phyloP scores from a whole-genome alignment of 2,888 invertebrate genomes.

The Drosophila neoperkinsi region DNA sequence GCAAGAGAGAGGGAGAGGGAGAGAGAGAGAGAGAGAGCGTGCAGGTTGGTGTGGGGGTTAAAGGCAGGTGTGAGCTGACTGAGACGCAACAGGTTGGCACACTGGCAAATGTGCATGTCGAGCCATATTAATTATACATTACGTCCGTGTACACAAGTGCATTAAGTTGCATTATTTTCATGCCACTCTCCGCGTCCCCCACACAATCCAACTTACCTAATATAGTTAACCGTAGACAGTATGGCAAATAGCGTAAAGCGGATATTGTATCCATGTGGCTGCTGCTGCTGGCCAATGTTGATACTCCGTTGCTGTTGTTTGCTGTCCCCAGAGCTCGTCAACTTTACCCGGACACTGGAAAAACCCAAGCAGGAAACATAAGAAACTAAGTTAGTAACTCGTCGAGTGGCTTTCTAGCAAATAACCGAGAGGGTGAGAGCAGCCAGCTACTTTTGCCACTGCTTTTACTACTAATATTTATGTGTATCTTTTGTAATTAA shows the following conservation, averaged over 20 bases:
- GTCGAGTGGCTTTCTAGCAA: conserved; percentile 64
- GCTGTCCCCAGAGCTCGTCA: conserved; percentile 53
- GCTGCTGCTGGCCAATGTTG: conserved; percentile 32
- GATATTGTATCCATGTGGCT: conserved; percentile 12
- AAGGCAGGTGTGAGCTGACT: conserved; percentile 21
- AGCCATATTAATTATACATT: conserved; percentile 77
- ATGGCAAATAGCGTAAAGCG: conserved; percentile 1
- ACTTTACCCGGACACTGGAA: conserved; percentile 48
- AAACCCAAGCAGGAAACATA: conserved; percentile 54
- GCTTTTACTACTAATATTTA: conserved; percentile 61
- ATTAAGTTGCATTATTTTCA: conserved; percentile 78
- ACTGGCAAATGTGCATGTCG: conserved; percentile 72
- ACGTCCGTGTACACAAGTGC: conserved; percentile 70
- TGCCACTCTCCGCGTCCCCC: conserved; percentile 3
- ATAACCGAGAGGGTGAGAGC: conserved; percentile 47
- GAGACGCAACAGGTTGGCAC: conserved; percentile 67
- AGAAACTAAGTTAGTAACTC: conserved; percentile 75
- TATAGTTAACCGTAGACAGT: conserved; percentile 6
- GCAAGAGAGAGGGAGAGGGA: neutral
- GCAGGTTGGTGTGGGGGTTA: conserved; percentile 2
- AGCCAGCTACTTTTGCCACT: conserved; percentile 47
- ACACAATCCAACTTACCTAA: conserved; percentile 46
- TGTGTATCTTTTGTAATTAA: conserved; percentile 79
- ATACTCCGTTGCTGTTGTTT: conserved; percentile 35
- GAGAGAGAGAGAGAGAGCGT: neutral